Conservation (phyloP, 2,113 vertebrate genomes). For the Ptychochromis oligacanthus region DNA sequence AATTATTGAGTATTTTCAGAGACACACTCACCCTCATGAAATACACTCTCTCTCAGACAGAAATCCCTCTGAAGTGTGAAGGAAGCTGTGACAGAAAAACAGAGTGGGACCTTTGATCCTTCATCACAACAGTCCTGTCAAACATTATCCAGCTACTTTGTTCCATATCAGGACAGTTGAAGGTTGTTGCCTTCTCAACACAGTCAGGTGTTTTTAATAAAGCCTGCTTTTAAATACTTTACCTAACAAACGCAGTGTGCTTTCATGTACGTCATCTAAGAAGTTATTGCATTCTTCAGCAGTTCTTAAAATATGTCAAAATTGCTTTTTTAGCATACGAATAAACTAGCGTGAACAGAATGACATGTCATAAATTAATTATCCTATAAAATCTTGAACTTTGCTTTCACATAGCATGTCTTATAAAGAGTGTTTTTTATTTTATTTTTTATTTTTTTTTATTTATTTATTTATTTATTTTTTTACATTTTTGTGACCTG, state of each 20-base stretch:
- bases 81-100: conserved; percentile 17
- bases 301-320: neutral
- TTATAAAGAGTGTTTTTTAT: neutral
- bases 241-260: neutral
- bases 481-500: neutral
- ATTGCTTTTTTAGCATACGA: neutral
- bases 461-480: no score
- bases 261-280: neutral
- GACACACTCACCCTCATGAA: conserved; percentile 53
- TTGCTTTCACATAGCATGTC: neutral
- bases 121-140: conserved; percentile 59
- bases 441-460: no score
- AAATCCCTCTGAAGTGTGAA: conserved; percentile 24
- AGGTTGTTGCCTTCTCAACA: neutral
- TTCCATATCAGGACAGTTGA: conserved; percentile 15
- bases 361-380: neutral
- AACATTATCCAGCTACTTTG: conserved; percentile 74
- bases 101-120: conserved; percentile 73
- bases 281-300: neutral
- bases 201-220: neutral
- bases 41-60: neutral
- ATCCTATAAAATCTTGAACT: conserved; percentile 13
- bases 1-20: conserved; percentile 15
- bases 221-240: neutral
- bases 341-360: neutral